Base-by-base conservation (phyloP, 1,140 invertebrate genomes). In the Camponotus vicinus region DNA sequence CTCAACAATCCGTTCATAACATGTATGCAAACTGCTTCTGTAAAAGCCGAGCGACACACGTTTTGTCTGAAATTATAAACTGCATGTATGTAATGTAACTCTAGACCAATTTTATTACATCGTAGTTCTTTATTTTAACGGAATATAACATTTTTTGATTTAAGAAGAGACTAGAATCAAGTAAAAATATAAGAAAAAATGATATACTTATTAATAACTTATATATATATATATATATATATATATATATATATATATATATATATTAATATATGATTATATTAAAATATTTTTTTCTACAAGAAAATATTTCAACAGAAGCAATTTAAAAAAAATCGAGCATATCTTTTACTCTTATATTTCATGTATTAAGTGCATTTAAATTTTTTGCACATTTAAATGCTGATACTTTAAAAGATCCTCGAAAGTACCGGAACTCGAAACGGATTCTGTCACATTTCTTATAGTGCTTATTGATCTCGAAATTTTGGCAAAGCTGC, bases 401-500 rank as follows among this genome's bases (percentile, higher is more conserved):
- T 13, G 77, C 63, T 40, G 42, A 34, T 55, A n/a, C 7, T 11
- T 42, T 2, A 21, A 42, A 59, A 7, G 6, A 63, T 77, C 45
- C 13, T 45, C 32, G 11, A 66, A 78, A 66, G 3, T 40, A 37
- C n/a, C 21, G 49, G 11, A 70, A 70, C 15, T 73, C 57, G 66
- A 73, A 71, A 71, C 71, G 15, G 6, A 9, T 34, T 0, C 40
- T 42, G 18, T 32, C 11, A 9, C n/a, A 13, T 45, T 70, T 45
- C 21, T 59, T 7, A 27, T 21, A 4, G 27, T 18, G 11, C 57
- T 73, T 55, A 63, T 83, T 27, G 79, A 73, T 83, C 61, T 49
- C 69, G 27, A 73, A 82, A 73, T 83, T 83, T 83, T 83, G 52
- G 67, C 55, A 83, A 63, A 55, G 40, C 40, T n/a, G 32, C n/a